phyloP scores from a whole-genome alignment of 2,888 invertebrate genomes.

The Pardosa pseudoannulata region DNA sequence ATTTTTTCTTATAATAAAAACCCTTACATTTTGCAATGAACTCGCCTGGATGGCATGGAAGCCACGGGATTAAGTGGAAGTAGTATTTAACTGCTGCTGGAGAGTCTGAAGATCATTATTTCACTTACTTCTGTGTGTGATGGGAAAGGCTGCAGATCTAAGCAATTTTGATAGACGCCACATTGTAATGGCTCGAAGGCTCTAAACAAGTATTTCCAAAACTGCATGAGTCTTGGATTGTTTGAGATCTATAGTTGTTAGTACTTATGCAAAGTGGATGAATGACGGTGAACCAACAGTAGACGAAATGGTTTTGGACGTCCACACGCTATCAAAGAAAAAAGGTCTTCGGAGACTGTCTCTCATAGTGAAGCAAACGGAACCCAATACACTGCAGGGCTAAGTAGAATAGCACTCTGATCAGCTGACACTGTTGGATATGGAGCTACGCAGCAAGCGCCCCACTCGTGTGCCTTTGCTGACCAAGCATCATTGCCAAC shows the following conservation, averaged over 20 bases:
- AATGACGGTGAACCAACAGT: not conserved
- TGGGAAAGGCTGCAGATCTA: slow-evolving; percentile 6
- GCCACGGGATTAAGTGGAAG: not conserved
- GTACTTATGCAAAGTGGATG: not conserved
- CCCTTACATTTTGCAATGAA: not conserved
- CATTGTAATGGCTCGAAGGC: not conserved
- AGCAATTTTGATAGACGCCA: not conserved
- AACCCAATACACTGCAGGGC: too few relatives aligned
- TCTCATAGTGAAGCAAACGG: too few relatives aligned
- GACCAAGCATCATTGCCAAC: too few relatives aligned
- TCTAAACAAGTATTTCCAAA: not conserved
- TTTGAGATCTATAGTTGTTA: not conserved
- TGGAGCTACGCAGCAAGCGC: too few relatives aligned
- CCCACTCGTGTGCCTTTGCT: too few relatives aligned
- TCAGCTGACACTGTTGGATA: too few relatives aligned
- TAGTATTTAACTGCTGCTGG: not conserved
- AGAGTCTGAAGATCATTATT: not conserved
- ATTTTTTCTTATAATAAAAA: too few relatives aligned
- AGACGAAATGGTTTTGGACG: not conserved
- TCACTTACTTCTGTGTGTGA: not conserved
- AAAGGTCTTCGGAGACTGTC: too few relatives aligned
- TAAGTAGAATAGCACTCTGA: too few relatives aligned
- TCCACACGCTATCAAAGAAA: too few relatives aligned
- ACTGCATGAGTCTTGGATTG: not conserved
- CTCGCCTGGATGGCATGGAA: not conserved